Evolutionary conservation across 1,140 invertebrate species (phyloP).

Genomic region (Sycophila sp.): DNA sequence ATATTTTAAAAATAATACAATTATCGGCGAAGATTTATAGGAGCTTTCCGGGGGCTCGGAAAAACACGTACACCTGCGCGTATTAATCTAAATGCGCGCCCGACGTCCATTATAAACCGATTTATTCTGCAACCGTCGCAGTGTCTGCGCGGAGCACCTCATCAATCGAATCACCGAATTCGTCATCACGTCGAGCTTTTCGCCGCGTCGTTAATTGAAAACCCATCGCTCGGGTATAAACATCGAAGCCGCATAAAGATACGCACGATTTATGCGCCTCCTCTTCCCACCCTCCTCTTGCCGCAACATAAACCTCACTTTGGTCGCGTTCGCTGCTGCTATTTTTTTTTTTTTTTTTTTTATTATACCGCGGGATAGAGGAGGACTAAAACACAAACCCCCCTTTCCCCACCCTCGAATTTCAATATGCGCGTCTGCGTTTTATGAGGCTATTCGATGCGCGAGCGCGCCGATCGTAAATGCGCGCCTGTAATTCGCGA

Average conservation of each 20-base stretch:
- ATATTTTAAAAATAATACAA: no score
- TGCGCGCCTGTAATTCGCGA: background rate
- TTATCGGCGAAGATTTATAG: no score
- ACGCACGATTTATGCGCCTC: background rate
- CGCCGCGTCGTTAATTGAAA: background rate
- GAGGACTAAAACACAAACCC: background rate
- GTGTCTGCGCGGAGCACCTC: background rate
- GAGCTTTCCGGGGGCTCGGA: no score
- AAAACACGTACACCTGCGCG: no score
- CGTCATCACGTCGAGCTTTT: background rate
- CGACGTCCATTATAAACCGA: constrained; percentile 9
- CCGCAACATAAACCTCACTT: background rate
- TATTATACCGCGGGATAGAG: no score
- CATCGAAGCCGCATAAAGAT: constrained; percentile 6
- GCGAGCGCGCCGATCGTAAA: constrained; percentile 4
- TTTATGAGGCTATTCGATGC: constrained; percentile 12
- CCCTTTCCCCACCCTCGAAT: background rate
- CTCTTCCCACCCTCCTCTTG: background rate
- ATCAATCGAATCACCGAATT: constrained; percentile 2
- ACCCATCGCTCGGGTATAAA: background rate
- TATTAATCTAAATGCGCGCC: background rate
- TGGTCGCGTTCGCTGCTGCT: no score
- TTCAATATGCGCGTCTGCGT: constrained; percentile 10
- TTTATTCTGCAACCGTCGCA: background rate
- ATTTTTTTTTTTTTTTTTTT: no score